Evolutionary conservation across 2,888 invertebrate genomes (phyloP), one percentile per base, ranked within the genome.

Genomic region (Isoperla grammatica): DNA sequence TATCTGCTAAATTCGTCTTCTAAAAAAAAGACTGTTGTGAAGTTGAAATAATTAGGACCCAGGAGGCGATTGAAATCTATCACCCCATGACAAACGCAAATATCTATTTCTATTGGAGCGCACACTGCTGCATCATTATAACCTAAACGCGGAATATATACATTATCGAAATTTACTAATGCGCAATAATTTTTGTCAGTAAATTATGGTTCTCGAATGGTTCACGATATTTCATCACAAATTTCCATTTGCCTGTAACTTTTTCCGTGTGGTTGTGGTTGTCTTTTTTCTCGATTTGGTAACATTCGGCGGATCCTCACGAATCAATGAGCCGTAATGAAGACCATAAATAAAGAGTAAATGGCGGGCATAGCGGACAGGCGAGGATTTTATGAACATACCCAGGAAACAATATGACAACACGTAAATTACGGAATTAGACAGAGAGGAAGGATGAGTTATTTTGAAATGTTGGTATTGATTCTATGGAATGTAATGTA

Each of bases 261-360:
- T 61, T 61, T 60, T 60, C 61, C 39, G 57, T 13, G 57, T 13
- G 46, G 35, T 43, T 22, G 23, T 22, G 29, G 15, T 20, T 57
- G 42, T 50, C 42, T 57, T 57, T 57, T 50, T 57, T 49, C 42
- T 40, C 50, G 48, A 57, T 57, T 57, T 37, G 53, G 57, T 45
- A 62, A 53, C 59, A 57, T 57, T 59, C 57, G 62, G 61, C 55
- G 60, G 58, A 62, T 62, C 62, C 62, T 62, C 62, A 57, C 64
- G 69, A 73, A 72, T 72, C 73, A 73, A 72, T 73, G 73, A 71
- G 69, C 72, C 72, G 72, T 73, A 72, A 72, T 73, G 73, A 72
- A 69, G 68, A 70, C 69, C 70, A 72, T 73, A 73, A 73, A 73
- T 73, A 72, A 72, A 71, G 69, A 68, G 65, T 65, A 65, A 67